Evolutionary conservation across 2,113 vertebrate species (phyloP).

Genomic region (Heloderma charlesbogerti): DNA sequence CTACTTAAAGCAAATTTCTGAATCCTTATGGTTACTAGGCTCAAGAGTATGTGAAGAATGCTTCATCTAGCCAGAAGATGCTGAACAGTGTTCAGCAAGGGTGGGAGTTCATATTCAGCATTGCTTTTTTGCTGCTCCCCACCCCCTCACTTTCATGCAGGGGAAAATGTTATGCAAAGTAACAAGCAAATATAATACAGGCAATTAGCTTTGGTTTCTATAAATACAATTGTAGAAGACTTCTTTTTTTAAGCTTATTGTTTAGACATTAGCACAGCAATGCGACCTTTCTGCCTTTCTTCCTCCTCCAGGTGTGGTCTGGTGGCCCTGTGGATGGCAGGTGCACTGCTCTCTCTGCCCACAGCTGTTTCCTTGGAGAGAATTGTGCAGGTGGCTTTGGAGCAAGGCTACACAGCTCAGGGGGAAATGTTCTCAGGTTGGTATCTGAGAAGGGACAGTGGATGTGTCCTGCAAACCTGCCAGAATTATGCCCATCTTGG

Average conservation of each 20-base stretch:
- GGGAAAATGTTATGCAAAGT: background rate
- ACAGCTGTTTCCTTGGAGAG: conserved; percentile 73
- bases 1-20: background rate
- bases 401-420: conserved; percentile 83
- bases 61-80: background rate
- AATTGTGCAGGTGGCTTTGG: conserved; percentile 77
- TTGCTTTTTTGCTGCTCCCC: no score
- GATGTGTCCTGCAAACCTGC: background rate
- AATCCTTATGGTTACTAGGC: background rate
- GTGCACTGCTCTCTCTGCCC: conserved; percentile 68
- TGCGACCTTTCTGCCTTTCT: background rate
- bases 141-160: no score
- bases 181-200: background rate
- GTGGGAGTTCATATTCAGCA: background rate
- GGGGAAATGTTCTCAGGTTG: conserved; percentile 94
- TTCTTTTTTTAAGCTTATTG: background rate
- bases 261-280: no score
- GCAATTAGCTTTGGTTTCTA: no score
- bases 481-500: no score
- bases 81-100: background rate
- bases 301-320: conserved; percentile 14
- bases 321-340: conserved; percentile 34
- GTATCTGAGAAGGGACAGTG: background rate
- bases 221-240: background rate
- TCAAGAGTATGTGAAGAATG: background rate